Base-by-base conservation (phyloP, 1,140 invertebrate species). In the Drosophila funebris region DNA sequence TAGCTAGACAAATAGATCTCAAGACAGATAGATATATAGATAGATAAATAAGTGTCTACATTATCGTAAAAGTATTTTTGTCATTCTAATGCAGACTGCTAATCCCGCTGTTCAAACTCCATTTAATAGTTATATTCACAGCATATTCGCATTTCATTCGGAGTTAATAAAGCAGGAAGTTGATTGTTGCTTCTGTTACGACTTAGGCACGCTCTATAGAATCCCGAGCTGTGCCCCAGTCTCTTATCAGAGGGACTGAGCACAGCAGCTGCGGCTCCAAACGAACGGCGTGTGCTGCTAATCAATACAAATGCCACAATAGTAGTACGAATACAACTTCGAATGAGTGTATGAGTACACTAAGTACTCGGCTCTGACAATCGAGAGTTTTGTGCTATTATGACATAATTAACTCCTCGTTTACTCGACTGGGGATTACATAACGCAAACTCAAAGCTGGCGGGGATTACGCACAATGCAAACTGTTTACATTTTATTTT, bases 331-430 rank as follows among this genome's bases (percentile, higher is more conserved):
- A 39, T 44, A 33, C 22, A 48, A 53, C 29, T 43, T 11, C 29
- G 14, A 29, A 24, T 14, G 29, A 6, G 31, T 36, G 36, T 24
- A 8, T 27, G n/a, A 16, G 36, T 37, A 52, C 43, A 44, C 60
- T n/a, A 62, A 33, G 57, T 53, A 57, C 66, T 66, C 24, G 4
- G 66, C 72, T 75, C 66, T 62, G 66, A 43, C 76, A 73, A 53
- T 61, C 36, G 50, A 62, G 63, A 52, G n/a, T n/a, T 43, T 62
- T n/a, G 27, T 37, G 58, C 78, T 78, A 87, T 85, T 85, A 87
- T 80, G 83, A 87, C 82, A 88, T 82, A 85, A 85, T 85, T 85
- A 85, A 85, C 82, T 87, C 71, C 78, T 82, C 78, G 78, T 87
- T 78, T 77, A 41, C 46, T 41, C 80, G 66, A 63, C 70, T 66